phyloP scores from a whole-genome alignment of 2,888 invertebrate genomes.

The Ophion ventricosus region DNA sequence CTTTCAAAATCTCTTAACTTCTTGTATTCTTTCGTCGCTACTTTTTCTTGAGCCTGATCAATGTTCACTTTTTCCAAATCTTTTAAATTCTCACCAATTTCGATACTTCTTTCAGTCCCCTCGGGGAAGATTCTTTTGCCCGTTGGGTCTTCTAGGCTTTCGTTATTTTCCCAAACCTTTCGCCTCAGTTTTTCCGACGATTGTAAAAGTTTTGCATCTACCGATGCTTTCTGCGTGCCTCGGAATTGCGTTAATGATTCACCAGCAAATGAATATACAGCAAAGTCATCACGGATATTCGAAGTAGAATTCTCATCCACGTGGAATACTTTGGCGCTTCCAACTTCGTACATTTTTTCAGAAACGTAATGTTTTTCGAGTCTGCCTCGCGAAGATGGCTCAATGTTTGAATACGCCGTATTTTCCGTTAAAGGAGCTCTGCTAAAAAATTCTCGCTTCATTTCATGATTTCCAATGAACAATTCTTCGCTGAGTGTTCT shows the following conservation, averaged over 20 bases:
- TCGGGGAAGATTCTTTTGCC: not conserved
- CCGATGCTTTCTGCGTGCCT: not conserved
- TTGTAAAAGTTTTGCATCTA: not conserved
- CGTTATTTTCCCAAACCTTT: not conserved
- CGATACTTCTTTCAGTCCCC: not conserved
- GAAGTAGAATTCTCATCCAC: not conserved
- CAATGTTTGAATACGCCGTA: not conserved
- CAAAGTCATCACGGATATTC: not conserved
- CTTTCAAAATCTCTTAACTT: not conserved
- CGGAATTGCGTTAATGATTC: not conserved
- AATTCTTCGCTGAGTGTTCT: not conserved
- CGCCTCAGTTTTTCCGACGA: not conserved
- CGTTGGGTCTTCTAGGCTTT: not conserved
- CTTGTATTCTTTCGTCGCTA: not conserved
- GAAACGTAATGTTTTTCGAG: not conserved
- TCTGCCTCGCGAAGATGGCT: not conserved
- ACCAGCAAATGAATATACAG: not conserved
- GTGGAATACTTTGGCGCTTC: not conserved
- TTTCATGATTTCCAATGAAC: not conserved
- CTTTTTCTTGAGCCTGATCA: not conserved
- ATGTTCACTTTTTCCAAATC: not conserved
- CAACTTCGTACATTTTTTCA: not conserved
- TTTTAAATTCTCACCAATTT: not conserved
- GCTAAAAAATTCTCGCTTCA: not conserved
- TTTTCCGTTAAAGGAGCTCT: not conserved